Percentiles rank a stretch among this genome's conserved stretches.
Evolutionary conservation across 2,797 vertebrate species (phyloP).

Genomic region (Coilia nasus): DNA sequence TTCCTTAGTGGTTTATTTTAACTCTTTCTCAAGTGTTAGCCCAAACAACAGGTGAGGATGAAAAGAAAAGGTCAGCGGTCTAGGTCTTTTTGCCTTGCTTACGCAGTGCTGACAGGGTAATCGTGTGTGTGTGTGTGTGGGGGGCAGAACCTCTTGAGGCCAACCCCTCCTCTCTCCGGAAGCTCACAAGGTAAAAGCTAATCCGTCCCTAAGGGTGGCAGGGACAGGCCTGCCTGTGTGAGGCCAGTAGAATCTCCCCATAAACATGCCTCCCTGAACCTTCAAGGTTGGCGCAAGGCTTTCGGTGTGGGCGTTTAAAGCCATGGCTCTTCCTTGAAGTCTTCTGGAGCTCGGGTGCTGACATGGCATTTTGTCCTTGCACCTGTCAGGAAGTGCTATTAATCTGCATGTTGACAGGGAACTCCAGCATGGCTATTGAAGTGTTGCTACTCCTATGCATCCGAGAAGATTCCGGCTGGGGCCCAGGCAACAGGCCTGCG

Average conservation of each 20-base stretch:
- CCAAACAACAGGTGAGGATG: constrained; percentile 51
- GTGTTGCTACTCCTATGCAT: constrained; percentile 62
- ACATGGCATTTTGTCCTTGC: constrained; percentile 70
- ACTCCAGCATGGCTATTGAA: constrained; percentile 54
- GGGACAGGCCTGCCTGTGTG: neutral
- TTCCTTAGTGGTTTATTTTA: constrained; percentile 26
- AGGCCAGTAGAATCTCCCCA: constrained; percentile 10
- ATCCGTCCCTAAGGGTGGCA: neutral
- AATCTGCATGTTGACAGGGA: constrained; percentile 71
- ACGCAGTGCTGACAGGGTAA: constrained; percentile 38
- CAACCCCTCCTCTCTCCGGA: neutral
- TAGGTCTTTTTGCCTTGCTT: constrained; percentile 37
- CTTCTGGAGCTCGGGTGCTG: constrained; percentile 56
- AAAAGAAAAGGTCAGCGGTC: constrained; percentile 38
- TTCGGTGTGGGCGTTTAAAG: neutral
- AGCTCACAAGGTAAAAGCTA: constrained; percentile 18
- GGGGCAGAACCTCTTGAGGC: neutral
- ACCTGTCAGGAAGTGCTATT: constrained; percentile 73
- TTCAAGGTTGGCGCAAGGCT: constrained; percentile 8
- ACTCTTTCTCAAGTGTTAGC: constrained; percentile 32
- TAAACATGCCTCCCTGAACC: constrained; percentile 22
- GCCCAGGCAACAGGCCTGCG: constrained; percentile 33
- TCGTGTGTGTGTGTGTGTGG: constrained; percentile 4
- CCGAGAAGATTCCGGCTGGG: constrained; percentile 50
- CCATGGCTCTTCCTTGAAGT: neutral